These are phyloP conservation scores for Nibea coibor DNA, from an alignment of 2,113 vertebrate species.

Conservation along the genomic window DNA sequence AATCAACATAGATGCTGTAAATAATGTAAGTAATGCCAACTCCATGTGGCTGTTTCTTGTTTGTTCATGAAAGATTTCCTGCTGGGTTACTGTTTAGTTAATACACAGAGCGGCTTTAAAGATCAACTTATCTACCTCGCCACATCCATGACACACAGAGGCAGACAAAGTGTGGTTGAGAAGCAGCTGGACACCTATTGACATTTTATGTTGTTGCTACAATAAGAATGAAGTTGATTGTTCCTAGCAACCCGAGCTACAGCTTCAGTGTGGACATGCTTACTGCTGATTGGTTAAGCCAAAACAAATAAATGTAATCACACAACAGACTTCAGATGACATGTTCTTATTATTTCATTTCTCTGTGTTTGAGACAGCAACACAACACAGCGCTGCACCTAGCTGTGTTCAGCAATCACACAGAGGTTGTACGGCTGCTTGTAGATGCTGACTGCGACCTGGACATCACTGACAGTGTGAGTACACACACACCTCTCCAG, in stretches of 20 bases:
- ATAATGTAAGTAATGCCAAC: conserved; percentile 82
- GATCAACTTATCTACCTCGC: neutral
- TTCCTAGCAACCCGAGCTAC: too few relatives aligned
- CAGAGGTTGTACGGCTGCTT: conserved; percentile 84
- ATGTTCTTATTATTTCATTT: neutral
- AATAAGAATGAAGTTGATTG: too few relatives aligned
- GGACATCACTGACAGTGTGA: conserved; percentile 88
- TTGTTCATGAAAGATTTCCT: neutral
- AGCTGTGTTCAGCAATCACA: conserved; percentile 85
- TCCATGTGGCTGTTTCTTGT: neutral
- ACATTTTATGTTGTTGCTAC: too few relatives aligned
- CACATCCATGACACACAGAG: too few relatives aligned
- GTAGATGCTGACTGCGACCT: conserved; percentile 85
- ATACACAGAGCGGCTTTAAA: neutral
- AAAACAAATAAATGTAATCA: neutral
- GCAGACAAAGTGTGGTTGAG: too few relatives aligned
- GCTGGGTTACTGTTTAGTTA: too few relatives aligned
- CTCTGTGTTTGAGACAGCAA: conserved; percentile 81
- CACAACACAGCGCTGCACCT: conserved; percentile 84
- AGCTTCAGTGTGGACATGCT: too few relatives aligned
- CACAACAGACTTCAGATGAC: neutral
- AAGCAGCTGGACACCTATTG: too few relatives aligned
- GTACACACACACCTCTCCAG: conserved; percentile 40
- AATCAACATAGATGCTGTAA: conserved; percentile 80
- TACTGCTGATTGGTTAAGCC: too few relatives aligned